Conservation (phyloP, 2,888 invertebrate genomes). For the Candidula unifasciata region DNA sequence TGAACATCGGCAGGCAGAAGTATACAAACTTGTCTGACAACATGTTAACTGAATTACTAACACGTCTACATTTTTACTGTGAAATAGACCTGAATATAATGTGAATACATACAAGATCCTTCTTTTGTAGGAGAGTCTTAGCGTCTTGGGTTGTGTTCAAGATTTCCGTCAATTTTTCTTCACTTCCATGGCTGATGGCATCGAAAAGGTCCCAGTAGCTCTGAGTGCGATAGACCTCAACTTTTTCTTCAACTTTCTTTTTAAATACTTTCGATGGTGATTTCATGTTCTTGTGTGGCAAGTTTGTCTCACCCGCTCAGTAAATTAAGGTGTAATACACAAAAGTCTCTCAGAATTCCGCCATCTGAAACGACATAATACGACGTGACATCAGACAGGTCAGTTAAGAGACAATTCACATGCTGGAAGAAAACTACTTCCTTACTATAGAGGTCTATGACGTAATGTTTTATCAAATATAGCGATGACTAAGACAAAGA, state of each 20-base stretch:
- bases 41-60: too few relatives aligned
- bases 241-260: not conserved
- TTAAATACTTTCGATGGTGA: not conserved
- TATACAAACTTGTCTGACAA: too few relatives aligned
- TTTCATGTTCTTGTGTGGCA: not conserved
- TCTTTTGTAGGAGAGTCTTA: slow-evolving; percentile 13
- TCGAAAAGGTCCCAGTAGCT: slow-evolving; percentile 44
- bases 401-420: too few relatives aligned
- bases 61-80: too few relatives aligned
- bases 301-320: not conserved
- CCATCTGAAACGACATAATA: not conserved
- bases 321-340: too few relatives aligned
- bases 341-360: not conserved
- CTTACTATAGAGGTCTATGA: too few relatives aligned
- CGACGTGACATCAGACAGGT: not conserved
- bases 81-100: too few relatives aligned
- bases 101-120: slow-evolving; percentile 29
- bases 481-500: too few relatives aligned
- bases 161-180: slow-evolving; percentile 18
- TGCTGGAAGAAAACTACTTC: too few relatives aligned
- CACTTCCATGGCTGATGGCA: slow-evolving; percentile 35
- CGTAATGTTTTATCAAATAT: too few relatives aligned
- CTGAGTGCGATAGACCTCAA: slow-evolving; percentile 8
- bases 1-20: too few relatives aligned
- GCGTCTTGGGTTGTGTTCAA: not conserved